These are phyloP conservation scores for Coilia nasus DNA, from an alignment of 2,797 vertebrate species.

Conservation along the genomic window DNA sequence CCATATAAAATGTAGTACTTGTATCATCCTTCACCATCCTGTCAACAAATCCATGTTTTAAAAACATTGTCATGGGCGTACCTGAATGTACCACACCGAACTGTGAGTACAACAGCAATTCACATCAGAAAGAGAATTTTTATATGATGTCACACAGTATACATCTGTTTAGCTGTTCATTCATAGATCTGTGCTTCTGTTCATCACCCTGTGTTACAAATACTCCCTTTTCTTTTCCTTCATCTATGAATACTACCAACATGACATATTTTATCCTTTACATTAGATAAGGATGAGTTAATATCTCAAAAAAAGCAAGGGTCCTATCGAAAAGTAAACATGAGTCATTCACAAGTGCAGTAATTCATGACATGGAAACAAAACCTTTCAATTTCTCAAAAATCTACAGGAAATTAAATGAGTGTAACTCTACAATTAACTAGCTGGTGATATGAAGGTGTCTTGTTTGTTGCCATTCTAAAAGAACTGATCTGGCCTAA, in stretches of 20 bases:
- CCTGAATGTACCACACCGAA: background rate
- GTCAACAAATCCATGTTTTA: too few relatives aligned
- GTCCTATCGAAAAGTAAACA: background rate
- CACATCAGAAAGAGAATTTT: background rate
- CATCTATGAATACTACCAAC: too few relatives aligned
- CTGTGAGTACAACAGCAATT: background rate
- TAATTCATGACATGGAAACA: background rate
- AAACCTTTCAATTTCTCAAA: background rate
- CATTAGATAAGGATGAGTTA: too few relatives aligned
- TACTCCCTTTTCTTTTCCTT: too few relatives aligned
- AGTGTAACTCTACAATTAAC: background rate
- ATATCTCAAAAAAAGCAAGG: too few relatives aligned
- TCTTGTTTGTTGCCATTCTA: background rate
- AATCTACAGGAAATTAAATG: background rate
- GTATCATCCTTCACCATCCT: too few relatives aligned
- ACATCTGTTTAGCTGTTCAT: background rate
- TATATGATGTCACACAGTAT: background rate
- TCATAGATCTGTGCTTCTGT: background rate
- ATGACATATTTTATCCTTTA: too few relatives aligned
- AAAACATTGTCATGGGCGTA: background rate
- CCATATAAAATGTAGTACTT: too few relatives aligned
- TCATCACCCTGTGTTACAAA: background rate
- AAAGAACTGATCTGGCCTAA: background rate
- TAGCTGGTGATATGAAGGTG: too few relatives aligned
- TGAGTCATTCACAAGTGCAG: background rate